Percentiles rank a stretch among this genome's conserved stretches.
phyloP scores from a whole-genome alignment of 2,888 invertebrate species.

The Mantis religiosa region DNA sequence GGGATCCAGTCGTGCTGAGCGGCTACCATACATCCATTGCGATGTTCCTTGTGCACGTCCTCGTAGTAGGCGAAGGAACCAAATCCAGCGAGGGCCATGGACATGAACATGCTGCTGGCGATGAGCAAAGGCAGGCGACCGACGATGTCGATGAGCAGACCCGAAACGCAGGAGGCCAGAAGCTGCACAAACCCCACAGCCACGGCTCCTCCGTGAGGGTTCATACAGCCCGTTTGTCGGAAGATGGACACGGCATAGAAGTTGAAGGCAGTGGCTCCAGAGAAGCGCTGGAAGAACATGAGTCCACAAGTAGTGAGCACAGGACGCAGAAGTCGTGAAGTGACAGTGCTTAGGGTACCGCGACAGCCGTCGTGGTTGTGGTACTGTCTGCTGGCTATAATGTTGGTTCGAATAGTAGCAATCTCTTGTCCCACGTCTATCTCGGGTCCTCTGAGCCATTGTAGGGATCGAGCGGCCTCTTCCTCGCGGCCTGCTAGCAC shows the following conservation, averaged over 20 bases:
- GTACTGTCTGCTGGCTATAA: slow-evolving; percentile 43
- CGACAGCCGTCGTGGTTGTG: slow-evolving; percentile 39
- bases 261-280: slow-evolving; percentile 79
- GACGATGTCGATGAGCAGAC: slow-evolving; percentile 76
- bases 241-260: slow-evolving; percentile 86
- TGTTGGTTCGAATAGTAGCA: slow-evolving; percentile 65
- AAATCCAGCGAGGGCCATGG: slow-evolving; percentile 78
- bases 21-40: slow-evolving; percentile 33
- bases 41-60: slow-evolving; percentile 56
- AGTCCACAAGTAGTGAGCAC: slow-evolving; percentile 77
- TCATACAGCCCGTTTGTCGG: slow-evolving; percentile 76
- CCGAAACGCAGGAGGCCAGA: slow-evolving; percentile 76
- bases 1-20: slow-evolving; percentile 79
- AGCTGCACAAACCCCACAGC: slow-evolving; percentile 82
- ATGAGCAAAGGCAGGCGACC: slow-evolving; percentile 79
- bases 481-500: slow-evolving; percentile 71
- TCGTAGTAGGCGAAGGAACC: slow-evolving; percentile 81
- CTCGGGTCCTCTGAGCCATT: slow-evolving; percentile 78
- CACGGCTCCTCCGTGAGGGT: slow-evolving; percentile 79
- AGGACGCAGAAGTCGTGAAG: slow-evolving; percentile 59
- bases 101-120: slow-evolving; percentile 80
- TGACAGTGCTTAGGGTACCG: slow-evolving; percentile 41
- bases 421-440: slow-evolving; percentile 73
- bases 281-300: slow-evolving; percentile 81
- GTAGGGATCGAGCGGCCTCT: slow-evolving; percentile 65